These are phyloP conservation scores for Rynchops niger DNA, from an alignment of 2,113 vertebrate genomes.

Conservation along the genomic window DNA sequence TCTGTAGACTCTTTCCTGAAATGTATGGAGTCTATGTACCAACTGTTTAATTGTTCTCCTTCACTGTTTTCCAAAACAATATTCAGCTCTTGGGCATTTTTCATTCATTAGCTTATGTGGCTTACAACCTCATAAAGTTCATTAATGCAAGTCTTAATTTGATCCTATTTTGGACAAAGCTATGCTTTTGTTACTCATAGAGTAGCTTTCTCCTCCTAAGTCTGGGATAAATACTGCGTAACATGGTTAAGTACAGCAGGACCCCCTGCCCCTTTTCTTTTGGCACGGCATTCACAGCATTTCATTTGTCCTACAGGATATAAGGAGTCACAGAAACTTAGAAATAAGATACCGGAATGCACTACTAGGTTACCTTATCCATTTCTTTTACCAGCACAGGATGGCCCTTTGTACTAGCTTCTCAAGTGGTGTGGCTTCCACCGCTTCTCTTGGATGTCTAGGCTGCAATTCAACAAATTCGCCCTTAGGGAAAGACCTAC, in stretches of 20 bases:
- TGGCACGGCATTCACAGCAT: constrained; percentile 9
- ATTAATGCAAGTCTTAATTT: neutral
- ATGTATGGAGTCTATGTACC: neutral
- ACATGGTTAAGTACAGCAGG: neutral
- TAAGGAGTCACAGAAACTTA: constrained; percentile 39
- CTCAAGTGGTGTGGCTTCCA: constrained; percentile 9
- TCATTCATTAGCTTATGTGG: neutral
- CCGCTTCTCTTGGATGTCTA: constrained; percentile 42
- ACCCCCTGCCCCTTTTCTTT: neutral
- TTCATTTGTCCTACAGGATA: constrained; percentile 58
- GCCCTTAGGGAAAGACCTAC: constrained; percentile 28
- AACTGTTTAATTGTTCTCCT: neutral
- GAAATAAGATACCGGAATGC: constrained; percentile 55
- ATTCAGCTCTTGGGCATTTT: neutral
- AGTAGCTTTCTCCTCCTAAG: neutral
- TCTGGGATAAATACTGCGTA: constrained; percentile 8
- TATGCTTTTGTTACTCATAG: neutral
- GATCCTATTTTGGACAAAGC: neutral
- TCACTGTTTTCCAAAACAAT: neutral
- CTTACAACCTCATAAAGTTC: neutral
- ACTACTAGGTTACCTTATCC: constrained; percentile 39
- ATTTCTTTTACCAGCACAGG: constrained; percentile 38
- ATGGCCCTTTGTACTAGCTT: constrained; percentile 45
- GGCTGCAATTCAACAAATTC: constrained; percentile 44
- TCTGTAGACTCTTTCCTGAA: neutral